Conservation (phyloP, 2,797 vertebrate genomes). For the Gallinago stenura region DNA sequence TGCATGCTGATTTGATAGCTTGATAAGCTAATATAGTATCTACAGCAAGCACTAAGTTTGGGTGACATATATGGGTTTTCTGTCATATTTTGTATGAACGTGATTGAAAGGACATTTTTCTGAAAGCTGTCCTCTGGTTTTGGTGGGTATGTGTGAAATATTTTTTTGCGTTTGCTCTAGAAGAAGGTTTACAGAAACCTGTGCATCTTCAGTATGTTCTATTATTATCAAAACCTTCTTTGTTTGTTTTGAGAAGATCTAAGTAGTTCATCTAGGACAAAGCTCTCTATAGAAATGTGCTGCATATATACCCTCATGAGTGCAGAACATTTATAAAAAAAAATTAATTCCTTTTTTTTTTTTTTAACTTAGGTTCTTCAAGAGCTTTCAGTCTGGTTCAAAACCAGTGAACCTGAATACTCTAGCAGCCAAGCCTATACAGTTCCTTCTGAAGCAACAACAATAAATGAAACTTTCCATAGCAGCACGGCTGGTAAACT, state of each 20-base stretch:
- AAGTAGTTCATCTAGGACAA: background rate
- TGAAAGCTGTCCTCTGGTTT: background rate
- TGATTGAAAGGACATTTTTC: background rate
- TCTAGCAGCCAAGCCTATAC: background rate
- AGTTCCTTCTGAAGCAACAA: background rate
- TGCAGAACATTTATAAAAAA: background rate
- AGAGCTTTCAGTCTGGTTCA: background rate
- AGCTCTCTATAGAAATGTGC: background rate
- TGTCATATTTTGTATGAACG: background rate
- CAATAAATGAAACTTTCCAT: background rate
- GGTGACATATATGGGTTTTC: background rate
- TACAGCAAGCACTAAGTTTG: background rate
- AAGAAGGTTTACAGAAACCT: background rate
- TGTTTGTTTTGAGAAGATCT: background rate
- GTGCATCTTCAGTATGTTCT: background rate
- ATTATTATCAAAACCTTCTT: background rate
- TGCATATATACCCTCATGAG: background rate
- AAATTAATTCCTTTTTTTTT: background rate
- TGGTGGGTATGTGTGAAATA: background rate
- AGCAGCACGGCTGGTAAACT: background rate
- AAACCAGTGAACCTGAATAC: background rate
- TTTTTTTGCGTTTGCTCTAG: background rate
- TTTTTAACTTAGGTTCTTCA: background rate
- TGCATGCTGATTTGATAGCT: background rate
- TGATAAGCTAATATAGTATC: background rate